phyloP scores from a whole-genome alignment of 1,140 invertebrate species.

The Anoplophora glabripennis region DNA sequence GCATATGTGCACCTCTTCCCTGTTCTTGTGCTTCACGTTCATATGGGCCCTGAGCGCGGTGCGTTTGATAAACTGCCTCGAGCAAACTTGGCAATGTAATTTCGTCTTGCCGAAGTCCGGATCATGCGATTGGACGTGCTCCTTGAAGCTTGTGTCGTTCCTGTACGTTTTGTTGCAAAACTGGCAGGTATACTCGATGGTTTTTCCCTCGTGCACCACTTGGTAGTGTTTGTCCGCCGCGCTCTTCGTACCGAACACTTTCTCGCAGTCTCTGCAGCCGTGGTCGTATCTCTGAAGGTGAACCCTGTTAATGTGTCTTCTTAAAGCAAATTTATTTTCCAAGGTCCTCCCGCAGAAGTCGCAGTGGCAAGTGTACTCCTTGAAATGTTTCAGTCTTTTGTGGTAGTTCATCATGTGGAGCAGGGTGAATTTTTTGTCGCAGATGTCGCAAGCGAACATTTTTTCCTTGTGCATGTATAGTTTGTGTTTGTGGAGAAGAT shows the following conservation, averaged over 20 bases:
- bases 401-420: conserved; percentile 11
- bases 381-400: conserved; percentile 6
- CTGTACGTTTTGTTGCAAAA: conserved; percentile 4
- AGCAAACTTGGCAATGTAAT: not conserved
- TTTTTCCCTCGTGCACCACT: not conserved
- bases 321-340: not conserved
- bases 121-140: conserved; percentile 2
- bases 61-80: not conserved
- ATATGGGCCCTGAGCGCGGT: too few relatives aligned
- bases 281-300: too few relatives aligned
- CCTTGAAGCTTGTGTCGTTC: not conserved
- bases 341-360: conserved; percentile 11
- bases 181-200: not conserved
- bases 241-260: too few relatives aligned
- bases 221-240: conserved; percentile 2
- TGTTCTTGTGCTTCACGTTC: conserved; percentile 1
- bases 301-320: not conserved
- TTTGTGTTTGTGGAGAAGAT: too few relatives aligned
- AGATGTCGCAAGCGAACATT: conserved; percentile 6
- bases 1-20: conserved; percentile 48
- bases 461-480: too few relatives aligned
- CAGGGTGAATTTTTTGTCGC: not conserved
- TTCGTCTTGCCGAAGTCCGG: not conserved
- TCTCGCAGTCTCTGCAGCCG: too few relatives aligned
- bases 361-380: conserved; percentile 2